Conservation (phyloP, 2,888 invertebrate species). For the Tenthredo notha region DNA sequence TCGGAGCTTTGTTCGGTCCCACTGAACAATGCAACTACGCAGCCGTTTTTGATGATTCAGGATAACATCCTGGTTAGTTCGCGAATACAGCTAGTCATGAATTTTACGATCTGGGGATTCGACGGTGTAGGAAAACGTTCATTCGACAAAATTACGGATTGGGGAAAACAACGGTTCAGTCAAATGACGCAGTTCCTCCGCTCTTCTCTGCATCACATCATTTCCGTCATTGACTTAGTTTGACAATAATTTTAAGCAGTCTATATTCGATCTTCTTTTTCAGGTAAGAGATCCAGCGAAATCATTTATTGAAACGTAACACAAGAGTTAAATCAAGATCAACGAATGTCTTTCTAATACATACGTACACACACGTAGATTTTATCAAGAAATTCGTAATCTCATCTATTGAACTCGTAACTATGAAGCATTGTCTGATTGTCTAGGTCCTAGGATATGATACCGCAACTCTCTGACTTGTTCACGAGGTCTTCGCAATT, state of each 20-base stretch:
- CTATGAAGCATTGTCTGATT: conserved; percentile 56
- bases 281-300: neutral
- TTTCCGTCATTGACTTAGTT: neutral
- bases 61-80: neutral
- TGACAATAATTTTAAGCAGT: neutral
- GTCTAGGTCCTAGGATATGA: conserved; percentile 54
- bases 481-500: conserved; percentile 4
- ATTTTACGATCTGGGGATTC: neutral
- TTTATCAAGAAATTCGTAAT: conserved; percentile 59
- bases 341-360: conserved; percentile 55
- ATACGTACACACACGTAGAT: neutral
- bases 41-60: neutral
- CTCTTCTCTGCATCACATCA: neutral
- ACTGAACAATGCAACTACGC: neutral
- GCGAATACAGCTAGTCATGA: neutral
- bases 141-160: neutral
- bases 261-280: neutral
- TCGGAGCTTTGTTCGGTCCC: neutral
- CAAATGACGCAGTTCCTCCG: neutral
- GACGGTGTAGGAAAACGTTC: neutral
- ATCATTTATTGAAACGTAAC: neutral
- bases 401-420: conserved; percentile 61
- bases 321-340: neutral
- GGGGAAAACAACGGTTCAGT: neutral
- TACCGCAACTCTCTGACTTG: conserved; percentile 20